Percentiles rank a stretch among this genome's conserved stretches.
Conservation (phyloP, 2,797 vertebrate genomes). For the Strix occidentalis region DNA sequence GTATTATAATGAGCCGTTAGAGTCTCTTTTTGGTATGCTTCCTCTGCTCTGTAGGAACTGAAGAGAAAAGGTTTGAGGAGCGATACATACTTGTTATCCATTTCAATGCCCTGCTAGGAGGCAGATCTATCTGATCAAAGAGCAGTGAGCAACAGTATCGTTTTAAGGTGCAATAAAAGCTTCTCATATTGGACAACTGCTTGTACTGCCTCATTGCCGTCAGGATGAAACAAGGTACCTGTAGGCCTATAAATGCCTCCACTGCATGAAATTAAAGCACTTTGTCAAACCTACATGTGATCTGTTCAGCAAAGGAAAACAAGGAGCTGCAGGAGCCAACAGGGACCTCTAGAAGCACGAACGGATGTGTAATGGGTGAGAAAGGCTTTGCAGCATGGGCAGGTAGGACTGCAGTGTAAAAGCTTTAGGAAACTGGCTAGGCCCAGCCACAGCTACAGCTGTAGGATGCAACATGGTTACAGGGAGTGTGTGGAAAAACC, state of each 20-base stretch:
- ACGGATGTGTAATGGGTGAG: background rate
- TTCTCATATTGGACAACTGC: background rate
- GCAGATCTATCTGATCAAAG: constrained; percentile 15
- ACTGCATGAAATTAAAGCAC: background rate
- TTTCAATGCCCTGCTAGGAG: background rate
- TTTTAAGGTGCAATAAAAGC: constrained; percentile 1
- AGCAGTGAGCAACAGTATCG: background rate
- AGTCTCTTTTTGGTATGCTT: background rate
- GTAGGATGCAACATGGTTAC: background rate
- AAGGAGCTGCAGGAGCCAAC: background rate
- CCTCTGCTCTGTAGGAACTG: background rate
- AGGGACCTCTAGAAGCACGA: background rate
- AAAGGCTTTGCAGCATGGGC: background rate
- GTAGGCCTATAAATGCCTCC: background rate
- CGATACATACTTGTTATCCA: background rate
- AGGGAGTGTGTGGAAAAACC: background rate
- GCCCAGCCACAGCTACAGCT: background rate
- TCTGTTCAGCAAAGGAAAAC: background rate
- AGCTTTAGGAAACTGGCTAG: background rate
- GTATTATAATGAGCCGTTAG: background rate
- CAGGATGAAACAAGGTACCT: background rate
- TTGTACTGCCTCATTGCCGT: background rate
- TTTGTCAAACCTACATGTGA: background rate
- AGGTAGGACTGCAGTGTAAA: background rate
- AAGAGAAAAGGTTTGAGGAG: background rate